phyloP scores from a whole-genome alignment of 1,140 invertebrate genomes.

The Lasioglossum baleicum region DNA sequence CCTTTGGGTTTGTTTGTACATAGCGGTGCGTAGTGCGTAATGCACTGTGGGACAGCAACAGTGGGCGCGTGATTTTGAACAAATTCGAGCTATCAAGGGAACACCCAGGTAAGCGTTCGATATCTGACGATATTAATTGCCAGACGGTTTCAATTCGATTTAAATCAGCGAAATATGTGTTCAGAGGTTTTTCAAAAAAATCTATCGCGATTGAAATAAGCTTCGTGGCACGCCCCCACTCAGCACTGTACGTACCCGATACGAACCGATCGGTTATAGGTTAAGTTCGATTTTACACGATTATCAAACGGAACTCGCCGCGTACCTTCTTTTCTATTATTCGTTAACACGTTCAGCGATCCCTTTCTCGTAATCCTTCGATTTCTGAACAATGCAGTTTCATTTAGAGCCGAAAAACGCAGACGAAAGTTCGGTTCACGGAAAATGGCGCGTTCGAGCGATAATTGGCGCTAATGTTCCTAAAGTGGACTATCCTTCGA shows the following conservation, averaged over 20 bases:
- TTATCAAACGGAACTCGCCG: constrained; percentile 18
- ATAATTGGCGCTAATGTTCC: constrained; percentile 74
- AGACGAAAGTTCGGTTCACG: constrained; percentile 67
- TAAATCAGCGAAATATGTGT: background rate
- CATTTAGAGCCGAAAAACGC: constrained; percentile 26
- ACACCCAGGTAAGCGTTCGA: constrained; percentile 69
- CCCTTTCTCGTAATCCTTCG: background rate
- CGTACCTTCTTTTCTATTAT: background rate
- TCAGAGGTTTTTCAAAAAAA: background rate
- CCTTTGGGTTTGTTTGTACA: constrained; percentile 66
- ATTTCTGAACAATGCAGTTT: background rate
- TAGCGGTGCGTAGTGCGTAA: constrained; percentile 57
- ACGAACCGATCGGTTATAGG: constrained; percentile 69
- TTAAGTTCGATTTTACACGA: constrained; percentile 61
- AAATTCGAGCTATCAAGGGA: constrained; percentile 80
- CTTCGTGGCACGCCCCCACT: constrained; percentile 66
- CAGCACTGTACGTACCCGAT: constrained; percentile 62
- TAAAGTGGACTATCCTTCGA: constrained; percentile 54
- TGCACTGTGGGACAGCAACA: constrained; percentile 83
- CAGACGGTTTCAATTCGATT: constrained; percentile 12
- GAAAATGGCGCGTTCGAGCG: constrained; percentile 80
- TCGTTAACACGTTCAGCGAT: background rate
- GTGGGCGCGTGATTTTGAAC: constrained; percentile 88
- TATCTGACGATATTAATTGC: background rate
- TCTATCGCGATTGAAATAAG: constrained; percentile 39